A percentile compares a stretch with the other conserved stretches of the same genome.
Evolutionary conservation across 2,888 invertebrate species (phyloP).

Genomic region (Chymomyza caudatula): DNA sequence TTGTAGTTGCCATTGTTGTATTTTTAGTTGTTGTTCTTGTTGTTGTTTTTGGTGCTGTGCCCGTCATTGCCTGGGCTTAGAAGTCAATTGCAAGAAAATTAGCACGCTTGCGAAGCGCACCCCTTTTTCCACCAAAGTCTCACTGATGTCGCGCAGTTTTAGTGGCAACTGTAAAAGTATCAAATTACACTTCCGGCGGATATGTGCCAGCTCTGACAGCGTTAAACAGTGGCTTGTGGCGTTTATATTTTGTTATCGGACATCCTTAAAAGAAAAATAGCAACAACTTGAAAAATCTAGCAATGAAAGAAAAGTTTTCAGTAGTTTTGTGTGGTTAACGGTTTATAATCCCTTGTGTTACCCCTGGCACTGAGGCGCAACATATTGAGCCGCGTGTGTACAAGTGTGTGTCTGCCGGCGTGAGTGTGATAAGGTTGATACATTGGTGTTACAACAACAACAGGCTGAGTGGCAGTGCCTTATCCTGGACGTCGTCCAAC

Average conservation of each 20-base stretch:
- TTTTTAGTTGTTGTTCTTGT: no score
- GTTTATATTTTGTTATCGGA: conserved; percentile 66
- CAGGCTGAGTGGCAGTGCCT: not conserved
- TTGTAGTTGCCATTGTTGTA: not conserved
- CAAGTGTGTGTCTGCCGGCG: conserved; percentile 1
- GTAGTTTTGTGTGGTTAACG: conserved; percentile 29
- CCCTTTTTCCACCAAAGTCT: conserved; percentile 37
- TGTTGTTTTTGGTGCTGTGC: not conserved
- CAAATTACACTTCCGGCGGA: conserved; percentile 75
- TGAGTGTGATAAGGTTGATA: conserved; percentile 36
- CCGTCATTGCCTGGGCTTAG: conserved; percentile 14
- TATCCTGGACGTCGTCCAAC: conserved; percentile 54
- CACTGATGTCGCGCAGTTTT: not conserved
- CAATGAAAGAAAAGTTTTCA: conserved; percentile 1
- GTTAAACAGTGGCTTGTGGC: conserved; percentile 47
- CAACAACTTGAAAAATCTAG: conserved; percentile 1
- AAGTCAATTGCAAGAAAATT: conserved; percentile 60
- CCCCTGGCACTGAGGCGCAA: conserved; percentile 22
- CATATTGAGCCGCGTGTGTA: conserved; percentile 30
- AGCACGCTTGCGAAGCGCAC: no score
- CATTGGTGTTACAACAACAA: conserved; percentile 27
- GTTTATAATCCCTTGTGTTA: not conserved
- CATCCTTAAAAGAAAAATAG: conserved; percentile 43
- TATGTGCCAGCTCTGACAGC: conserved; percentile 45
- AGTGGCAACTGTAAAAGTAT: conserved; percentile 66